phyloP scores from a whole-genome alignment of 1,140 invertebrate genomes.

The Glossosoma conforme region DNA sequence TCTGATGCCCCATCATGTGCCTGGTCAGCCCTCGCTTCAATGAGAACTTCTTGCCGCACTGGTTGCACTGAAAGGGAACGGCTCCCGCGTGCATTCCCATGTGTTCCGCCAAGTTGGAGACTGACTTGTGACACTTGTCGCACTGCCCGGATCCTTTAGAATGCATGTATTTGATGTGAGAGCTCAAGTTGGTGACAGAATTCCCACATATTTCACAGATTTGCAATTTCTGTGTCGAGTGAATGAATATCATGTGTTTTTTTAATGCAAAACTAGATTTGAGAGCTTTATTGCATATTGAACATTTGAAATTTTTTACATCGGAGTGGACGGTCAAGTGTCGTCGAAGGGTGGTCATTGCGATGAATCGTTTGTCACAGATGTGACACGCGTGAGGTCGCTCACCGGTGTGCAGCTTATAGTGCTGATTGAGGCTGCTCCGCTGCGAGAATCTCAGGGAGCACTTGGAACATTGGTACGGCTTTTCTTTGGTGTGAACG shows the following conservation, averaged over 20 bases:
- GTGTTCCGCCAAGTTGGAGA: conserved; percentile 50
- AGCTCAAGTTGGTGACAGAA: conserved; percentile 48
- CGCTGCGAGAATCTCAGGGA: conserved; percentile 30
- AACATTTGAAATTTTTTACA: conserved; percentile 38
- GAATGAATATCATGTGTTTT: conserved; percentile 34
- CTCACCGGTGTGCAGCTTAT: conserved; percentile 68
- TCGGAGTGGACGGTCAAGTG: conserved; percentile 39
- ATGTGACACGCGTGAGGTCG: conserved; percentile 69
- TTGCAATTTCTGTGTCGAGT: conserved; percentile 31
- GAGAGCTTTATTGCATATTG: conserved; percentile 38
- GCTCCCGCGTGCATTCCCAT: conserved; percentile 65
- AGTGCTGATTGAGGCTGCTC: conserved; percentile 7
- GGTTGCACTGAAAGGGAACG: conserved; percentile 57
- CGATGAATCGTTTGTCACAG: conserved; percentile 57
- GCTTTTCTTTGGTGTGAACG: conserved; percentile 21
- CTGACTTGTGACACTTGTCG: conserved; percentile 40
- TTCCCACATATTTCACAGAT: conserved; percentile 50
- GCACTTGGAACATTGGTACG: conserved; percentile 20
- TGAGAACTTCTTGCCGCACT: conserved; percentile 45
- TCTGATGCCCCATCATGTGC: conserved; percentile 44
- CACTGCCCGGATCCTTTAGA: conserved; percentile 45
- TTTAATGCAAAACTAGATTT: conserved; percentile 39
- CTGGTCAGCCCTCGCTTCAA: conserved; percentile 40
- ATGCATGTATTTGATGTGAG: conserved; percentile 41
- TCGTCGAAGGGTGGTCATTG: conserved; percentile 5